Percentiles rank a stretch among this genome's conserved stretches.
Evolutionary conservation across 2,113 vertebrate species (phyloP).

Genomic region (Calidris pugnax): DNA sequence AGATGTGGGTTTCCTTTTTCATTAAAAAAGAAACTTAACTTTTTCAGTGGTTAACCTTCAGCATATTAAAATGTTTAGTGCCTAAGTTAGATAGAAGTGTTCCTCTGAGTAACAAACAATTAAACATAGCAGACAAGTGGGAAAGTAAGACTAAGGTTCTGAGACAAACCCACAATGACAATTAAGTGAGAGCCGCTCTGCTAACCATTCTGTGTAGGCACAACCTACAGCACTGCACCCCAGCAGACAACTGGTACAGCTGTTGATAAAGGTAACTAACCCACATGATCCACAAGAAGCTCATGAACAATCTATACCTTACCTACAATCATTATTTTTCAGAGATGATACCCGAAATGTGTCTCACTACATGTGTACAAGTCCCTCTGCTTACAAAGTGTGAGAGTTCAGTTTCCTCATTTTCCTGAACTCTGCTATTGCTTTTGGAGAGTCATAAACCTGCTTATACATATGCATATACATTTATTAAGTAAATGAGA

Average conservation of each 20-base stretch:
- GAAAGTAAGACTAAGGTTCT: not conserved
- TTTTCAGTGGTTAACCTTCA: constrained; percentile 53
- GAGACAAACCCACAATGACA: not conserved
- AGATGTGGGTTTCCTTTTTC: constrained; percentile 46
- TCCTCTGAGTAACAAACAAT: constrained; percentile 51
- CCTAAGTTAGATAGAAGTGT: not conserved
- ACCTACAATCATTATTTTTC: not conserved
- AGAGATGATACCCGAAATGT: not conserved
- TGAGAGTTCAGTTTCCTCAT: not conserved
- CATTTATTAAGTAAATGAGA: not conserved
- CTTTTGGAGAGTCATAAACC: not conserved
- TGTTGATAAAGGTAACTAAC: not conserved
- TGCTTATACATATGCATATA: not conserved
- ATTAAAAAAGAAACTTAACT: constrained; percentile 62
- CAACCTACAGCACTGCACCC: not conserved
- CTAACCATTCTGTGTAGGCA: not conserved
- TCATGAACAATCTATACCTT: not conserved
- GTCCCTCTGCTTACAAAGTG: not conserved
- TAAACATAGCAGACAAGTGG: not conserved
- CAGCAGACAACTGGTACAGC: not conserved
- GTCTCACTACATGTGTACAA: not conserved
- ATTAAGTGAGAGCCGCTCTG: not conserved
- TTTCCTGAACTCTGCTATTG: not conserved
- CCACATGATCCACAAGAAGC: not conserved
- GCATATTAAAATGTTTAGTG: constrained; percentile 50